Evolutionary conservation across 2,888 invertebrate genomes (phyloP), one percentile per base, ranked within the genome.

Genomic region (Ligdia adustata): DNA sequence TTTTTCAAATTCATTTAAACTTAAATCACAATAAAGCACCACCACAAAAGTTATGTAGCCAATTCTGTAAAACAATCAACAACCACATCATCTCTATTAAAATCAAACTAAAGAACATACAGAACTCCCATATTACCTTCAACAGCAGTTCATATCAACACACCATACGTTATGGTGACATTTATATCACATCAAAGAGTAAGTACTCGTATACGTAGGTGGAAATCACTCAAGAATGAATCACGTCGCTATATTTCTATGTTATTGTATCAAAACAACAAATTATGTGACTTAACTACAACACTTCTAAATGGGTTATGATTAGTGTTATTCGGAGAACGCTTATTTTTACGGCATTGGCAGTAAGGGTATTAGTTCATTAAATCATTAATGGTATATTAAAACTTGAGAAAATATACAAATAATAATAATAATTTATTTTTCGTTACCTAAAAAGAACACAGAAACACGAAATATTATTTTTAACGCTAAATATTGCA

Each of bases 111-210:
- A 3, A 9, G 3, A 27, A 27, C 37, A 37, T 37, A n/a, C n/a
- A 5, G 16, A 11, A 7, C 16, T 37, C 27, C 27, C 37, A 27
- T 27, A 11, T 12, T 1, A 11, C 37, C n/a, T n/a, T 16, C 16
- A n/a, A n/a, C 6, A n/a, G 12, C 6, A 37, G 24, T 18, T 39
- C 39, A 46, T 24, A 40, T 46, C 39, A 40, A 12, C 22, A 11
- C 15, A 11, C 27, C 39, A 34, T 34, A 34, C 33, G 34, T 40
- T 20, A 45, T 1, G 1, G 9, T 15, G 39, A 45, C 45, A 32
- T 34, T 39, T 40, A 46, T 34, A 40, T 5, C 46, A 40, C 28
- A 46, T 46, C 27, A 46, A 28, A 38, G 32, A 39, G 22, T 15
- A 45, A 39, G 34, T 34, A 46, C 34, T 29, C 27, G 27, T 33